These are phyloP conservation scores for Acromyrmex charruanus DNA, from an alignment of 1,140 invertebrate genomes.

Conservation along the genomic window DNA sequence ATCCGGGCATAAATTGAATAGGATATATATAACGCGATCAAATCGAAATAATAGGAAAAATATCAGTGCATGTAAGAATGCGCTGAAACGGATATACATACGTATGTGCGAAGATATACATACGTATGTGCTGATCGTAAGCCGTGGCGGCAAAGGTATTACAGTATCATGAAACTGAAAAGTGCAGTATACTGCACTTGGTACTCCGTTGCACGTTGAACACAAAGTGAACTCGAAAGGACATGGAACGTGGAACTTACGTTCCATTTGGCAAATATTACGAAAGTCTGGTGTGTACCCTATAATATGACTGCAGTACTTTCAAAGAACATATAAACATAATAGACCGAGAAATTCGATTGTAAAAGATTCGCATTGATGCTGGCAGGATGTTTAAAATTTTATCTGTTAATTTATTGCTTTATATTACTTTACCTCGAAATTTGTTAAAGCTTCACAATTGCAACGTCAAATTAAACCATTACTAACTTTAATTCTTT, in stretches of 20 bases:
- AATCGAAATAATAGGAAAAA: conserved; percentile 41
- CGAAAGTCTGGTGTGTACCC: not conserved
- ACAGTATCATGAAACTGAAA: conserved; percentile 17
- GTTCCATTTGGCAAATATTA: conserved; percentile 55
- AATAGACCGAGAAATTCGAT: conserved; percentile 49
- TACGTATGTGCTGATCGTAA: conserved; percentile 44
- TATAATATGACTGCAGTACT: conserved; percentile 32
- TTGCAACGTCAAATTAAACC: not conserved
- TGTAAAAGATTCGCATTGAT: not conserved
- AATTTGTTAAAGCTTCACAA: not conserved
- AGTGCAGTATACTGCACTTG: conserved; percentile 8
- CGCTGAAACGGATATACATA: conserved; percentile 23
- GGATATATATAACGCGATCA: not conserved
- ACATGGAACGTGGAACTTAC: not conserved
- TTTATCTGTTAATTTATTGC: not conserved
- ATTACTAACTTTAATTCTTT: not conserved
- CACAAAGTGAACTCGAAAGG: conserved; percentile 41
- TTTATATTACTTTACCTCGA: too few species aligned
- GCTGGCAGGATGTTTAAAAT: not conserved
- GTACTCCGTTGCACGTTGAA: conserved; percentile 40
- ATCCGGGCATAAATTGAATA: not conserved
- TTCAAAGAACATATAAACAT: conserved; percentile 25
- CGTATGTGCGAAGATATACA: not conserved
- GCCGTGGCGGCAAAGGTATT: conserved; percentile 48
- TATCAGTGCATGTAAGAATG: conserved; percentile 25